A percentile compares a stretch with the other conserved stretches of the same genome.
phyloP scores from a whole-genome alignment of 2,113 vertebrate genomes.

The Actinemys pallida region DNA sequence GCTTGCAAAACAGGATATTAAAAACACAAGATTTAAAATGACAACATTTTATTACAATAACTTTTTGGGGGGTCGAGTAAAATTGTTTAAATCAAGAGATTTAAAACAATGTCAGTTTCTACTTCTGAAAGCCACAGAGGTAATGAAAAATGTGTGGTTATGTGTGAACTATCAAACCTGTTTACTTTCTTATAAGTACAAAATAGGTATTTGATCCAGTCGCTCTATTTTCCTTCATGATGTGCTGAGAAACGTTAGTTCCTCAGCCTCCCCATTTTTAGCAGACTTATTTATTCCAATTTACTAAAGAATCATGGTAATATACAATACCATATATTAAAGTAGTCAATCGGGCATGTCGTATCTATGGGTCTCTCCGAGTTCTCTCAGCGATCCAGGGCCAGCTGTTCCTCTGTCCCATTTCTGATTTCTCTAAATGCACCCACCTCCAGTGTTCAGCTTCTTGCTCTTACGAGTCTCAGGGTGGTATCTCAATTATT shows the following conservation, averaged over 20 bases:
- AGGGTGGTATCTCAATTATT: background rate
- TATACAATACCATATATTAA: background rate
- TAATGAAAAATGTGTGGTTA: background rate
- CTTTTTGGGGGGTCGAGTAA: background rate
- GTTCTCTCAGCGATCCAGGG: background rate
- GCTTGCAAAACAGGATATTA: background rate
- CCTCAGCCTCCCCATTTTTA: background rate
- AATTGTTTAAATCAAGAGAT: background rate
- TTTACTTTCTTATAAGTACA: conserved; percentile 13
- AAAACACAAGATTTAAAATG: background rate
- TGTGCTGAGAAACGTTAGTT: background rate
- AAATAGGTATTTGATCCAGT: background rate
- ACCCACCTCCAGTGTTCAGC: background rate
- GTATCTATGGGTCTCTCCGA: background rate
- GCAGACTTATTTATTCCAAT: background rate
- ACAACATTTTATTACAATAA: background rate
- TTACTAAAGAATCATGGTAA: background rate
- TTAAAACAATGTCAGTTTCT: background rate
- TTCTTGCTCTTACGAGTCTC: background rate
- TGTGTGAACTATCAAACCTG: background rate
- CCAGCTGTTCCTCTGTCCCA: rapidly evolving
- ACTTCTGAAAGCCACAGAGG: background rate
- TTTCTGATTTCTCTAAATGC: background rate
- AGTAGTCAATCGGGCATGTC: background rate
- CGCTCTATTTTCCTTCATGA: background rate